These are phyloP conservation scores for Rhopalosiphum padi DNA, from an alignment of 1,140 invertebrate species.

Conservation along the genomic window DNA sequence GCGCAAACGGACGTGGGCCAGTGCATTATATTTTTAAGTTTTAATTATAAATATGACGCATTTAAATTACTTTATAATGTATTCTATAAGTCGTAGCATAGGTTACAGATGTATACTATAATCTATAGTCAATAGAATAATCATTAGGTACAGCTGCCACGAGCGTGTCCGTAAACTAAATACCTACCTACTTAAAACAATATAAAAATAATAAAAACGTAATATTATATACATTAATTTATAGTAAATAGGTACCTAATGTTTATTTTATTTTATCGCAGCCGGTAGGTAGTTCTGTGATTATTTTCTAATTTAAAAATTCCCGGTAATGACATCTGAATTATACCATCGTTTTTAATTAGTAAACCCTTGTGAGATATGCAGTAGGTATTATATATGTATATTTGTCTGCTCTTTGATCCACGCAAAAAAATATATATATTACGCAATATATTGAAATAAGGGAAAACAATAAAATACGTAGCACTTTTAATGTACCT, in stretches of 20 bases:
- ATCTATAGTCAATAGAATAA: no score
- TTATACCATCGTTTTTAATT: neutral
- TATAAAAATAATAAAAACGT: no score
- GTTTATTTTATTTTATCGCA: neutral
- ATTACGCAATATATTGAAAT: neutral
- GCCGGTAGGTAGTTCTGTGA: neutral
- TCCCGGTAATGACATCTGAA: neutral
- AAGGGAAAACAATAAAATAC: neutral
- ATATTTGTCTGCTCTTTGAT: neutral
- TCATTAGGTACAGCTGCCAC: neutral
- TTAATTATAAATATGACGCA: neutral
- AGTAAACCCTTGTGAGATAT: neutral
- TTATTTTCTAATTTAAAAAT: neutral
- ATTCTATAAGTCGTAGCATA: neutral
- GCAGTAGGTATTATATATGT: neutral
- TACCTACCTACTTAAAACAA: neutral
- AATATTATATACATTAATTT: neutral
- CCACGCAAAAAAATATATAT: neutral
- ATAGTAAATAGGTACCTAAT: neutral
- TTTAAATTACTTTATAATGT: neutral
- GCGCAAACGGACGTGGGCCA: neutral
- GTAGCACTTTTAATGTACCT: neutral
- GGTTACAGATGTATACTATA: neutral
- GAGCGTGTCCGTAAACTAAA: neutral
- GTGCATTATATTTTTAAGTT: neutral